phyloP scores from a whole-genome alignment of 2,888 invertebrate genomes.

The Clostera curtula region DNA sequence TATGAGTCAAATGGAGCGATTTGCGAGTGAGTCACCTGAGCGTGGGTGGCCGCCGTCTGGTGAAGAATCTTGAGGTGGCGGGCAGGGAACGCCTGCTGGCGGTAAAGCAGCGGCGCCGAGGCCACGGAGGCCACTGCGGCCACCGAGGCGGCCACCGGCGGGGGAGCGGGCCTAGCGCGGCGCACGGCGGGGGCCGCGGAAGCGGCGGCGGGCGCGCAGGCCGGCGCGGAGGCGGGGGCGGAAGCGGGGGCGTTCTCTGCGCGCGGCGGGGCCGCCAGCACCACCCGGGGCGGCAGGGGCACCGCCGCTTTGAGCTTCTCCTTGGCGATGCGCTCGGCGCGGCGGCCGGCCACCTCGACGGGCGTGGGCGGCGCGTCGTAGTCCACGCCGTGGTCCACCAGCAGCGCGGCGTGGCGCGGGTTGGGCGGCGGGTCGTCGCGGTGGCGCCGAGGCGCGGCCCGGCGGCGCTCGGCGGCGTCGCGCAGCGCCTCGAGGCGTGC shows the following conservation, averaged over 20 bases:
- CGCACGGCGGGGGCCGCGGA: conserved; percentile 64
- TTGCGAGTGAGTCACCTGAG: conserved; percentile 25
- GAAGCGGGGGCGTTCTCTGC: conserved; percentile 19
- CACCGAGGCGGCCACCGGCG: conserved; percentile 31
- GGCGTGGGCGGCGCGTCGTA: conserved; percentile 91
- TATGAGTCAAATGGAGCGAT: no score
- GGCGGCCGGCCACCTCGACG: conserved; percentile 84
- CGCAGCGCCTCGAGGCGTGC: conserved; percentile 84
- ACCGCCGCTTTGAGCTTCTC: conserved; percentile 84
- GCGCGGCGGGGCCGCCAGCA: conserved; percentile 23
- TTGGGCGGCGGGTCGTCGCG: conserved; percentile 80
- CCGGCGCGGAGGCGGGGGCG: conserved; percentile 18
- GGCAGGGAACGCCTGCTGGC: conserved; percentile 73
- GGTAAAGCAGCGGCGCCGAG: conserved; percentile 66
- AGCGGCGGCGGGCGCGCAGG: conserved; percentile 53
- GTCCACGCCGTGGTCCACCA: conserved; percentile 89
- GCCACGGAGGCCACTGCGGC: conserved; percentile 24
- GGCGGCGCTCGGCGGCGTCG: conserved; percentile 81
- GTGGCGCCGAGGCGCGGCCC: conserved; percentile 84
- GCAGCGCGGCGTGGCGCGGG: conserved; percentile 88
- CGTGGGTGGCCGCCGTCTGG: conserved; percentile 41
- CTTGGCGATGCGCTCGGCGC: conserved; percentile 89
- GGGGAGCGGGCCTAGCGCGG: conserved; percentile 24
- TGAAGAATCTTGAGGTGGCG: conserved; percentile 66
- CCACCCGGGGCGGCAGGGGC: no score